phyloP scores from a whole-genome alignment of 1,140 invertebrate species.

The Danaus plexippus region DNA sequence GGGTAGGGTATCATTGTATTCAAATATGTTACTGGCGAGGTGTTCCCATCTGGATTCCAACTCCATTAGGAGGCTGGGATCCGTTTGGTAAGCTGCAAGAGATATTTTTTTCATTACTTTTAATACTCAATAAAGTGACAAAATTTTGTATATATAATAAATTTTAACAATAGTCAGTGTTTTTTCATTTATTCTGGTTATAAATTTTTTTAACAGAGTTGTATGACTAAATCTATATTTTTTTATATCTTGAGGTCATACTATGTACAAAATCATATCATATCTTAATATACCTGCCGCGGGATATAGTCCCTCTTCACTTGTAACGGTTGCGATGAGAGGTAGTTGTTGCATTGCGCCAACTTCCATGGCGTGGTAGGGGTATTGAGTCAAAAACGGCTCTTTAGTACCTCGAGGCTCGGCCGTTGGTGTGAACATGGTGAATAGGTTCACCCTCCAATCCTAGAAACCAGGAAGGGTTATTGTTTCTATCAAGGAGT shows the following conservation, averaged over 20 bases:
- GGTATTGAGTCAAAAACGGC: slow-evolving; percentile 74
- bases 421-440: slow-evolving; percentile 75
- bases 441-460: slow-evolving; percentile 63
- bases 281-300: slow-evolving; percentile 64
- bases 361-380: slow-evolving; percentile 68
- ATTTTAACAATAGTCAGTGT: too few relatives aligned
- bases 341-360: slow-evolving; percentile 72
- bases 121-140: too few relatives aligned
- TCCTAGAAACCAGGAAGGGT: slow-evolving; percentile 28
- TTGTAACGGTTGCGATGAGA: slow-evolving; percentile 73
- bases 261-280: too few relatives aligned
- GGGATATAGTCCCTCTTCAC: slow-evolving; percentile 76
- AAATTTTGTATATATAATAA: too few relatives aligned
- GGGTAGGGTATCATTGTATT: slow-evolving; percentile 75
- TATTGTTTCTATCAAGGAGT: too few relatives aligned
- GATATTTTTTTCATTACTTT: neutral
- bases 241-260: too few relatives aligned
- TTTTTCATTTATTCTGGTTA: too few relatives aligned
- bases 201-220: too few relatives aligned
- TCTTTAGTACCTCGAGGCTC: slow-evolving; percentile 63
- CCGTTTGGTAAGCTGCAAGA: slow-evolving; percentile 64
- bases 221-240: too few relatives aligned
- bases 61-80: slow-evolving; percentile 59
- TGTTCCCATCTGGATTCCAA: slow-evolving; percentile 73
- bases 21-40: slow-evolving; percentile 73